phyloP scores from a whole-genome alignment of 2,888 invertebrate species.

The Drosophila niveifrons region DNA sequence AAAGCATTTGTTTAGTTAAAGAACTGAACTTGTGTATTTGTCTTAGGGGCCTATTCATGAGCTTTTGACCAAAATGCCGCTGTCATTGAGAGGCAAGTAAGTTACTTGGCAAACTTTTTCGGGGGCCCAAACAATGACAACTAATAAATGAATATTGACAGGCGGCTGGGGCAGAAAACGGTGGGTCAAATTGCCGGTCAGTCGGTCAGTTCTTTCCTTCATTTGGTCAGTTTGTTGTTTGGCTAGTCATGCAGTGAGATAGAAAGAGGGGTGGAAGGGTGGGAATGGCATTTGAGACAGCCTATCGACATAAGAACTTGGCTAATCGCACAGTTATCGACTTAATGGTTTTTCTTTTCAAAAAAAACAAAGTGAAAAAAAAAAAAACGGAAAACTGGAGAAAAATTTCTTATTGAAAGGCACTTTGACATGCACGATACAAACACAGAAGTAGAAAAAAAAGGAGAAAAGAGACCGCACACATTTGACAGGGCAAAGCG shows the following conservation, averaged over 20 bases:
- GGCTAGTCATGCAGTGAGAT: conserved; percentile 41
- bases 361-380: conserved; percentile 18
- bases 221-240: conserved; percentile 21
- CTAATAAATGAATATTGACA: conserved; percentile 80
- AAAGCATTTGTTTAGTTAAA: conserved; percentile 19
- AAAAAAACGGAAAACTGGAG: conserved; percentile 45
- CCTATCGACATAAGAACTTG: conserved; percentile 75
- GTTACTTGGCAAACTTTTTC: conserved; percentile 52
- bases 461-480: conserved; percentile 14
- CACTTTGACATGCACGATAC: conserved; percentile 68
- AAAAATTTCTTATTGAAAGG: conserved; percentile 68
- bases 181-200: conserved; percentile 40
- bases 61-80: conserved; percentile 32
- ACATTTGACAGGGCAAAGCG: conserved; percentile 70
- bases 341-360: conserved; percentile 76
- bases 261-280: not conserved
- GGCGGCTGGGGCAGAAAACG: conserved; percentile 44
- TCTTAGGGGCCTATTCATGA: conserved; percentile 15
- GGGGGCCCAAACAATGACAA: conserved; percentile 59
- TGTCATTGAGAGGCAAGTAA: conserved; percentile 19
- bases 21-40: conserved; percentile 22
- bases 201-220: not conserved
- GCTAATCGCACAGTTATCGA: conserved; percentile 80
- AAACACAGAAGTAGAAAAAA: conserved; percentile 31
- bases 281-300: conserved; percentile 15